Percentiles rank a stretch among this genome's conserved stretches.
phyloP scores from a whole-genome alignment of 2,797 vertebrate species.

The Hozukius guyotensis region DNA sequence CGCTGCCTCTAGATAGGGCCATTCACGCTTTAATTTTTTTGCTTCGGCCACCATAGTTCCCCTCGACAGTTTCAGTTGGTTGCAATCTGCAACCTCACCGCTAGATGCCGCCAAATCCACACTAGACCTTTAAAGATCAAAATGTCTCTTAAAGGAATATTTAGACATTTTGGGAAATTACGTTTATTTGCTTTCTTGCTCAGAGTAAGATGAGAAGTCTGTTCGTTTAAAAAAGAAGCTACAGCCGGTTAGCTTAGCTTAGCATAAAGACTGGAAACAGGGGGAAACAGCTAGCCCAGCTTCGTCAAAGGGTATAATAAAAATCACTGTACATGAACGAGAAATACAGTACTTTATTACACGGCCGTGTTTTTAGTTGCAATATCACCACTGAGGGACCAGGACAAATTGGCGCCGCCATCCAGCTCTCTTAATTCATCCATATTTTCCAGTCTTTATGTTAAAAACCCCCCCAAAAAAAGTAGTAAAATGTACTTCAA shows the following conservation, averaged over 20 bases:
- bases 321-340: background rate
- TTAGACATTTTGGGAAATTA: background rate
- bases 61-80: too few relatives aligned
- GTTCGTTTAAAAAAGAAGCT: background rate
- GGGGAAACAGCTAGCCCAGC: background rate
- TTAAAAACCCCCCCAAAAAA: background rate
- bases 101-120: background rate
- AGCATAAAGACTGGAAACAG: background rate
- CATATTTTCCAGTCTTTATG: background rate
- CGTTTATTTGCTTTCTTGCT: background rate
- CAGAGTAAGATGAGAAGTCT: background rate
- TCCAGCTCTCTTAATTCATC: background rate
- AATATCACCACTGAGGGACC: background rate
- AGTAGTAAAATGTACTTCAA: background rate
- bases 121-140: background rate
- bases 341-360: background rate
- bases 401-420: too few relatives aligned
- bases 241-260: background rate
- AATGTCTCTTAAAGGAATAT: background rate
- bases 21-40: background rate
- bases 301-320: background rate
- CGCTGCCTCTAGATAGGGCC: background rate
- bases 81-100: background rate
- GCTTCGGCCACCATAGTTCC: rapidly evolving
- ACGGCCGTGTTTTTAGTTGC: background rate